phyloP scores from a whole-genome alignment of 2,888 invertebrate genomes.

The Nesidiocoris tenuis region DNA sequence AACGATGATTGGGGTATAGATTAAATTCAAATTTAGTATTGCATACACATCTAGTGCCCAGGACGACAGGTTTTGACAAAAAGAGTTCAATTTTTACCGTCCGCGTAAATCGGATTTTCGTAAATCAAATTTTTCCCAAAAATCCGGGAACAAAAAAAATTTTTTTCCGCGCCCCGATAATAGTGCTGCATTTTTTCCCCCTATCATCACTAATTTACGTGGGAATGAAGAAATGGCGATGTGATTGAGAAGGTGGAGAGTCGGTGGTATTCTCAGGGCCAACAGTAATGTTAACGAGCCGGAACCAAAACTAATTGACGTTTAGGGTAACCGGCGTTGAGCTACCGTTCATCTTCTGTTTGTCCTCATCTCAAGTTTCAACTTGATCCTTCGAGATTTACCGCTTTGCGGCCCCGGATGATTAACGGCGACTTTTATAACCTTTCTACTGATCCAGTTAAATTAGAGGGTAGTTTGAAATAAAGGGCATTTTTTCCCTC shows the following conservation, averaged over 20 bases:
- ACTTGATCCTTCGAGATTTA: not conserved
- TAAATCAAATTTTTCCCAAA: no score
- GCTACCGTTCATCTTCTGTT: slow-evolving; percentile 21
- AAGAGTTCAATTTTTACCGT: no score
- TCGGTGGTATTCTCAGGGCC: not conserved
- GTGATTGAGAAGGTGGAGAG: not conserved
- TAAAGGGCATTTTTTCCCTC: not conserved
- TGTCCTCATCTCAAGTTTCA: slow-evolving; percentile 44
- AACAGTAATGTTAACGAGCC: slow-evolving; percentile 8
- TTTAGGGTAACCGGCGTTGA: slow-evolving; percentile 20
- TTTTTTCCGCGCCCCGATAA: no score
- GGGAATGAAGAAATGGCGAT: not conserved
- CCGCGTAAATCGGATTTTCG: no score
- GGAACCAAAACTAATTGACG: slow-evolving; percentile 28
- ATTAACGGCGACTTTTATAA: not conserved
- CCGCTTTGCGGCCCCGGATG: not conserved
- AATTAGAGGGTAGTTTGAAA: not conserved
- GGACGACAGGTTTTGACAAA: no score
- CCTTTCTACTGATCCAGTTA: not conserved
- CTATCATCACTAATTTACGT: no score
- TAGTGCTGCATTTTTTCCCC: no score
- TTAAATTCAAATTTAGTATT: no score
- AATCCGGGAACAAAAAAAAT: no score
- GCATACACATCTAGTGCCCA: no score
- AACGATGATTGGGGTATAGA: no score